Base-by-base conservation (phyloP, 1,140 invertebrate genomes). In the Sarcophaga bullata region DNA sequence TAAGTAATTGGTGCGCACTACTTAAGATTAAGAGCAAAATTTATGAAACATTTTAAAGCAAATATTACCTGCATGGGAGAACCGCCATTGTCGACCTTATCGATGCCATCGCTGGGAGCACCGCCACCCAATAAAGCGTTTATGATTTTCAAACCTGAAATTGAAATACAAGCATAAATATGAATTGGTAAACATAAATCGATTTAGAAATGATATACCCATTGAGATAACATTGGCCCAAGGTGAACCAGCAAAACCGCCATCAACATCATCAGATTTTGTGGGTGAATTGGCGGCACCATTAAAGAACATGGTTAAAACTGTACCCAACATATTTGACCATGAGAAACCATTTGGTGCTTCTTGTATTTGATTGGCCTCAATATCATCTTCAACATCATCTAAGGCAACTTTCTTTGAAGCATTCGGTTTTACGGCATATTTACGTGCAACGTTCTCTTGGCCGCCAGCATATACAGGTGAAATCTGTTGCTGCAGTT, bases 211-310 rank as follows among this genome's bases (percentile, higher is more conserved):
- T 17, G 9, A 80, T 86, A 84, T 75, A 90, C 94, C 94, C 75
- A 95, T 93, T 1, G 95, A 94, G n/a, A 97, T 90, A 0, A 96
- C 91, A 89, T 96, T 95, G n/a, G 95, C 93, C 95, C 95, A 97
- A 6, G 95, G 95, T 19, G 95, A 96, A 9, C 94, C 91, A 7
- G 93, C 92, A 1, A 93, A 91, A 2, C 93, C 92, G 48, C 92
- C 92, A 83, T 95, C 94, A 9, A 95, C 89, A 87, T 93, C 93
- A 85, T 96, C 95, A 75, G 95, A 96, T 90, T 97, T 97, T 86
- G 94, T 96, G 6, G 95, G 95, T 6, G 94, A 93, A 25, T 92
- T 92, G 81, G 87, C 92, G 76, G 92, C 92, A 19, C 93, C 92
- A 85, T 94, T 95, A 87, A 97, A 94, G 84, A 97, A 91, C 93